A percentile compares a stretch with the other conserved stretches of the same genome.
phyloP scores from a whole-genome alignment of 2,888 invertebrate species.

The Elmis aenea region DNA sequence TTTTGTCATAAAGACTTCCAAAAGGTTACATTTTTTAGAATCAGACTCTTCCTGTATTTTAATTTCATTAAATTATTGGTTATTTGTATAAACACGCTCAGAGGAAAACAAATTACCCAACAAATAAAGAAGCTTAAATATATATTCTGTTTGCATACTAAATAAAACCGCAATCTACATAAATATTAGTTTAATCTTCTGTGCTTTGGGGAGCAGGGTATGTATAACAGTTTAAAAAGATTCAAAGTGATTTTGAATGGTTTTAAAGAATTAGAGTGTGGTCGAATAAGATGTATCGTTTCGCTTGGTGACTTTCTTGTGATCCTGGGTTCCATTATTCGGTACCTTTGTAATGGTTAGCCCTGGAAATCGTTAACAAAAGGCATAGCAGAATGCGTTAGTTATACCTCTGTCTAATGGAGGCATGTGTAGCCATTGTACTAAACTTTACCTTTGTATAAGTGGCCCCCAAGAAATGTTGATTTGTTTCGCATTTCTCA shows the following conservation, averaged over 20 bases:
- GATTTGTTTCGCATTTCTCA: background rate
- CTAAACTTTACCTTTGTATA: conserved; percentile 22
- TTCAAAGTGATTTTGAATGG: conserved; percentile 23
- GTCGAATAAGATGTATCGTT: conserved; percentile 29
- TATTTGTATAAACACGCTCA: too few relatives aligned
- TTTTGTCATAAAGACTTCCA: too few relatives aligned
- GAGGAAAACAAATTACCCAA: too few relatives aligned
- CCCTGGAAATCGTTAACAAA: conserved; percentile 27
- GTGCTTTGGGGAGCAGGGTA: too few relatives aligned
- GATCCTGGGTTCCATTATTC: conserved; percentile 13
- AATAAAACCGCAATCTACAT: too few relatives aligned
- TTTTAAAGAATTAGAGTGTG: conserved; percentile 21
- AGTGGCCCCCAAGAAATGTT: conserved; percentile 10
- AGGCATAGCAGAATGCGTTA: conserved; percentile 25
- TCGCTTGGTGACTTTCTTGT: conserved; percentile 24
- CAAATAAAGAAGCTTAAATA: too few relatives aligned
- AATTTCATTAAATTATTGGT: too few relatives aligned
- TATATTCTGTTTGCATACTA: too few relatives aligned
- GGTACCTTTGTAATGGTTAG: conserved; percentile 18
- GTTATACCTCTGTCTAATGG: conserved; percentile 27
- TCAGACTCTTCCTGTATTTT: too few relatives aligned
- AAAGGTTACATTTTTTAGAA: too few relatives aligned
- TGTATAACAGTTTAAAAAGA: conserved; percentile 13
- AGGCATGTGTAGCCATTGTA: conserved; percentile 28
- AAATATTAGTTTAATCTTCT: too few relatives aligned